Conservation (phyloP, 2,888 invertebrate species). For the Pseudoips prasinana region DNA sequence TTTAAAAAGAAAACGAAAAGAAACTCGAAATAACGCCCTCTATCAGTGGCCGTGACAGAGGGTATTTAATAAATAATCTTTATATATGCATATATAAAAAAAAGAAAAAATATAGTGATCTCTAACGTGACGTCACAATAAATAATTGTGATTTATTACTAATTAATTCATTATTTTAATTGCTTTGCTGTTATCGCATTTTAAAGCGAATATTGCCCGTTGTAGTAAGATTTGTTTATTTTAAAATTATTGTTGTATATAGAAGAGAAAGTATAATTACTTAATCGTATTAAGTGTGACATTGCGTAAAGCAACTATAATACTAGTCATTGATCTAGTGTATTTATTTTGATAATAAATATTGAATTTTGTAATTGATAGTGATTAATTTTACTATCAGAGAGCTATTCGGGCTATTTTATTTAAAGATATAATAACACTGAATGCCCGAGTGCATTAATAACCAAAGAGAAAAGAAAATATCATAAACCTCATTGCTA, state of each 20-base stretch:
- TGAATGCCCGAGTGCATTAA: conserved; percentile 46
- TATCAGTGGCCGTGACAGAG: conserved; percentile 76
- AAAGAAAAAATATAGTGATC: conserved; percentile 65
- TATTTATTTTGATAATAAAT: conserved; percentile 65
- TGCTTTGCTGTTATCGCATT: conserved; percentile 67
- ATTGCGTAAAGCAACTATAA: conserved; percentile 65
- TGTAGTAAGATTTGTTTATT: conserved; percentile 44
- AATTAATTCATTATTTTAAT: conserved; percentile 42
- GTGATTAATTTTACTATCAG: conserved; percentile 32
- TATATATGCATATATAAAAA: conserved; percentile 79
- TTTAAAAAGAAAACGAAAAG: conserved; percentile 51
- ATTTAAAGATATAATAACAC: conserved; percentile 21
- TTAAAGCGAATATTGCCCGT: conserved; percentile 55
- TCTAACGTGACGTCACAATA: conserved; percentile 80
- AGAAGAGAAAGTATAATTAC: conserved; percentile 36
- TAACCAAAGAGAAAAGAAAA: conserved; percentile 54
- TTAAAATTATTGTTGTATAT: conserved; percentile 50
- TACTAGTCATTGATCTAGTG: conserved; percentile 81
- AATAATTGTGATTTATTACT: conserved; percentile 62
- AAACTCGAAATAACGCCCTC: conserved; percentile 67
- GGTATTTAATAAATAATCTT: conserved; percentile 51
- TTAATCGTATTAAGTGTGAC: conserved; percentile 52
- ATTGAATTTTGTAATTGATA: conserved; percentile 41
- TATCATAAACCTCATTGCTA: conserved; percentile 17
- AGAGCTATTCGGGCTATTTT: conserved; percentile 31